Evolutionary conservation across 2,797 vertebrate genomes (phyloP), one percentile per base, ranked within the genome.

Genomic region (Moxostoma hubbsi): DNA sequence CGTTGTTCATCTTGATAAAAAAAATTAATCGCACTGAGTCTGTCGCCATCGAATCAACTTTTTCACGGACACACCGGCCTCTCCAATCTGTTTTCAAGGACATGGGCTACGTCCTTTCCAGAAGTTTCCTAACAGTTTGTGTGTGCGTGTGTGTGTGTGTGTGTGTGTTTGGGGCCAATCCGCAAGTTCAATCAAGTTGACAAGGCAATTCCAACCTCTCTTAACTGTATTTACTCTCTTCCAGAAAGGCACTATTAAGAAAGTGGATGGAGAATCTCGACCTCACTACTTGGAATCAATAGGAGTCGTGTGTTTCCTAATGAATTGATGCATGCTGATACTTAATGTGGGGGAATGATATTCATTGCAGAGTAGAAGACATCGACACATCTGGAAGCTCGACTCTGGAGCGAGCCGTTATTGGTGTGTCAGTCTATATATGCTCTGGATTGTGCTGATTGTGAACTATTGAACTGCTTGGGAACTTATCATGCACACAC

Each of bases 1-100:
- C 68, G 50, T 80, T 54, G n/a, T 61, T 63, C 50, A 53, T 16
- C 50, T n/a, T 10, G 65, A 69, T 67, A 75, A 69, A 70, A n/a
- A 63, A 75, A 70, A 75, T 13, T 6, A 79, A 75, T 75, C 50
- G 5, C 50, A 69, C 53, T 75, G 79, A 75, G 75, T 69, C 73
- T 45, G 70, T 81, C 79, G 57, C 58, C 59, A 51, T 36, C 50
- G 43, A 64, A 75, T 75, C 73, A 51, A 75, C 73, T 24, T 75
- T 12, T 59, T 5, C 49, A 36, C 49, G 36, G 24, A 9, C 46
- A 36, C 58, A 47, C 72, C 47, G 5, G 18, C 57, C 57, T 54
- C 43, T 75, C 43, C 55, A 63, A 62, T 68, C 79, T 50, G 67
- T 64, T 68, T 18, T 74, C 72, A 75, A 75, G 78, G 70, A 61